Evolutionary conservation across 2,797 vertebrate genomes (phyloP), one percentile per base, ranked within the genome.

Genomic region (Aythya fuligula): DNA sequence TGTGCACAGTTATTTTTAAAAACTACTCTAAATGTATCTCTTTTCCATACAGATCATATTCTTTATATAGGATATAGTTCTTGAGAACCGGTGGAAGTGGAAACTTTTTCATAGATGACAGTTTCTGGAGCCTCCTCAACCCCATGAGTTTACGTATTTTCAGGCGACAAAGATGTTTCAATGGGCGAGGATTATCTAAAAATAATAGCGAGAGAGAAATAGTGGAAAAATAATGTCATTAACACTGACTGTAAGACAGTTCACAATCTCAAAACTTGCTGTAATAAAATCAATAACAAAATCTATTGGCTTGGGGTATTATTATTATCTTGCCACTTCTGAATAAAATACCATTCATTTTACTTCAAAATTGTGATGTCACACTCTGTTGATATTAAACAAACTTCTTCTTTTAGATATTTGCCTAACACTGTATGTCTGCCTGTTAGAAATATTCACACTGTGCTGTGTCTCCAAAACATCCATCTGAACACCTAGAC

Each of bases 81-180:
- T 89, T 98, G 84, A 99, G 96, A 87, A 98, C 75, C 81, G 97
- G 94, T 76, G 99, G 99, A 41, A 99, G 97, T 16, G 94, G 96
- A 78, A 98, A 89, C 14, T 97, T 98, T 87, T 97, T 95, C 97
- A 98, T 91, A 53, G 97, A 92, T 47, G 97, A 96, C 12, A 95
- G 96, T 69, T 98, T 98, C 92, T 89, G 96, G 87, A 98, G 97
- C 28, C 76, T 95, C 41, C 92, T 97, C 86, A 98, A 96, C 66
- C 98, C 98, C 97, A 99, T 89, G 53, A 97, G 92, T 94, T 98
- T 98, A 86, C 98, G 98, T 96, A 99, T 98, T 95, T 97, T 98
- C 84, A 99, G 95, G 58, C 98, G 97, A 95, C 98, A 99, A 91
- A 98, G 97, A 93, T 99, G 99, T 91, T 98, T 98, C 90, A 99